A percentile compares a stretch with the other conserved stretches of the same genome.
Evolutionary conservation across 1,140 invertebrate genomes (phyloP).

Genomic region (Drosophila ambigua): DNA sequence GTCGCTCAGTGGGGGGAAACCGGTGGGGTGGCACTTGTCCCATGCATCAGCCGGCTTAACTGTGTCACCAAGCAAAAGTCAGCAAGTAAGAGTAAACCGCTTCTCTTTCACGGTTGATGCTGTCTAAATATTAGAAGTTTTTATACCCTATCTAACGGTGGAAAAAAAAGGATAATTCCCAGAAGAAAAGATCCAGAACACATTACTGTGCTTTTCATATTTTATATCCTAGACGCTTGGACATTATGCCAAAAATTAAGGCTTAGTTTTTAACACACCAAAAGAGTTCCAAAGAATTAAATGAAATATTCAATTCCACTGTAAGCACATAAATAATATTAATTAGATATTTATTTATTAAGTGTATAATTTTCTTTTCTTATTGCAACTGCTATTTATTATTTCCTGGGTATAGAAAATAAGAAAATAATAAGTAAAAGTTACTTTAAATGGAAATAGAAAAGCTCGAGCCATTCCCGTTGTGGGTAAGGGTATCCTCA

Average conservation of each 20-base stretch:
- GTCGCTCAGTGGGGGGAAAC: neutral
- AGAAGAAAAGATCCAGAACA: too few species aligned
- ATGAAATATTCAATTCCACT: too few species aligned
- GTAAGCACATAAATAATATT: too few species aligned
- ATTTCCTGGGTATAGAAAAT: too few species aligned
- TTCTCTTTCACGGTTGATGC: neutral
- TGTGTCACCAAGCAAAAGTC: slow-evolving; percentile 29
- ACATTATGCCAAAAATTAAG: too few species aligned
- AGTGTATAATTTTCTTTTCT: neutral
- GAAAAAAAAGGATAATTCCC: neutral
- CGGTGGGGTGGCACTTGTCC: slow-evolving; percentile 41
- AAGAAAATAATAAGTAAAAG: too few species aligned
- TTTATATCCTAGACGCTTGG: too few species aligned
- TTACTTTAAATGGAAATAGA: slow-evolving; percentile 1
- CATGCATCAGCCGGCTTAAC: slow-evolving; percentile 24
- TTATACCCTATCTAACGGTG: slow-evolving; percentile 3
- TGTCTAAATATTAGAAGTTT: slow-evolving; percentile 24
- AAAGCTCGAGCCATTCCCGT: neutral
- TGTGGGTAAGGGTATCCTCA: neutral
- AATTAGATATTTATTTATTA: too few species aligned
- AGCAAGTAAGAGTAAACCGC: slow-evolving; percentile 50
- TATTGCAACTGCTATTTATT: too few species aligned
- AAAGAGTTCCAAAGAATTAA: too few species aligned
- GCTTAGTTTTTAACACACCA: too few species aligned
- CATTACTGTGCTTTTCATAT: slow-evolving; percentile 3